phyloP scores from a whole-genome alignment of 2,797 vertebrate species.

The Manis javanica region DNA sequence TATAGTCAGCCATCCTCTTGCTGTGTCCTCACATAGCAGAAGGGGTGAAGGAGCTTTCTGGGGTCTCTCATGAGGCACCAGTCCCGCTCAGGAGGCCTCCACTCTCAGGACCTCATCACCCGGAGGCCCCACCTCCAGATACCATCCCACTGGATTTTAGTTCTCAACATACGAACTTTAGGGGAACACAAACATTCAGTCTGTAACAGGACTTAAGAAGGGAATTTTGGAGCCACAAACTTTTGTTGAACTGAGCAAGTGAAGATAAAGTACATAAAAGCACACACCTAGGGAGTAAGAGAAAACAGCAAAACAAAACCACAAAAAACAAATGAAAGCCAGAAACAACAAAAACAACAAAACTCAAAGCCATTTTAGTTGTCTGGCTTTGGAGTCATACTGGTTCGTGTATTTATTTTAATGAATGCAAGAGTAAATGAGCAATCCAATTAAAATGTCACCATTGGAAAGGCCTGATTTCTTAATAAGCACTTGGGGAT shows the following conservation, averaged over 20 bases:
- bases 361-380: neutral
- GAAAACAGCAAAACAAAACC: neutral
- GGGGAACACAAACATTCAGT: neutral
- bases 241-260: constrained; percentile 45
- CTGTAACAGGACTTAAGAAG: neutral
- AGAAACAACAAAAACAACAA: neutral
- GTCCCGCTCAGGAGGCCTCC: neutral
- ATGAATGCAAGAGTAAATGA: constrained; percentile 43
- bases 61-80: neutral
- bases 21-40: neutral
- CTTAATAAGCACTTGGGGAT: neutral
- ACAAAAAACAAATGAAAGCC: neutral
- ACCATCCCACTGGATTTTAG: neutral
- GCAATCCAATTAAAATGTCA: neutral
- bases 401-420: constrained; percentile 13
- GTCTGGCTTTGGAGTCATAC: neutral
- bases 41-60: neutral
- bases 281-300: neutral
- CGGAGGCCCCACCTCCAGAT: neutral
- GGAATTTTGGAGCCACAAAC: neutral
- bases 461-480: neutral
- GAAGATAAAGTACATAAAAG: neutral
- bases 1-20: neutral
- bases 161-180: neutral
- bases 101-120: neutral